Evolutionary conservation across 1,140 invertebrate genomes (phyloP).

Genomic region (Drosophila santomea): DNA sequence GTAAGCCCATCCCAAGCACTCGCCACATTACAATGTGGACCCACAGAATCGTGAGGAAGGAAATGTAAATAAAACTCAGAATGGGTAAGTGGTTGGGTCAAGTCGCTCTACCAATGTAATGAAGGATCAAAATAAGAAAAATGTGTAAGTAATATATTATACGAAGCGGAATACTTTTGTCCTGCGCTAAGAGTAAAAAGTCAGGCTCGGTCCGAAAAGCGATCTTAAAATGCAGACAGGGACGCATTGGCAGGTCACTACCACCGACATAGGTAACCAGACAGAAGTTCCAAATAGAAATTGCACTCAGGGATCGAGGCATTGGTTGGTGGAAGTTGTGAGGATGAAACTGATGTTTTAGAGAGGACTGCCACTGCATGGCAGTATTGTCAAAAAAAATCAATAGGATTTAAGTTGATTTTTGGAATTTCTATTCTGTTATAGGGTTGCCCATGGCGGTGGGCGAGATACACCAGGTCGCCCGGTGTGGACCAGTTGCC

Average conservation of each 20-base stretch:
- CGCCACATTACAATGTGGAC: too few species aligned
- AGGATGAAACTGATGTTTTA: neutral
- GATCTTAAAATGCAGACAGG: constrained; percentile 2
- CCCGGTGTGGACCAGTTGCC: constrained; percentile 50
- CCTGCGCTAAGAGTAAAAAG: constrained; percentile 5
- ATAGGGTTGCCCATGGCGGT: constrained; percentile 66
- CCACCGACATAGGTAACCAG: too few species aligned
- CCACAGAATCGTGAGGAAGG: too few species aligned
- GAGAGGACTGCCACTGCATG: constrained; percentile 46
- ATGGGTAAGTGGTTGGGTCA: too few species aligned
- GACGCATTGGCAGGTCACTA: constrained; percentile 7
- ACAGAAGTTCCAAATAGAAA: too few species aligned
- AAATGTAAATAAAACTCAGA: too few species aligned
- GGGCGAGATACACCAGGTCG: constrained; percentile 62
- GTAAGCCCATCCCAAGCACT: too few species aligned
- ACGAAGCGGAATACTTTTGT: constrained; percentile 67
- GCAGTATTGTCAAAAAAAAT: constrained; percentile 83
- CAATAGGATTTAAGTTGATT: constrained; percentile 83
- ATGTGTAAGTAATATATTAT: too few species aligned
- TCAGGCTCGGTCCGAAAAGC: constrained; percentile 63
- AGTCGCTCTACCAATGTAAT: too few species aligned
- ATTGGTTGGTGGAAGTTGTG: neutral
- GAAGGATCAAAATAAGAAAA: too few species aligned
- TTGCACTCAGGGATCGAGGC: too few species aligned
- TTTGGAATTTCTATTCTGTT: constrained; percentile 81